Evolutionary conservation across 2,888 invertebrate species (phyloP), one percentile per base, ranked within the genome.

Genomic region (Onchidella celtica): DNA sequence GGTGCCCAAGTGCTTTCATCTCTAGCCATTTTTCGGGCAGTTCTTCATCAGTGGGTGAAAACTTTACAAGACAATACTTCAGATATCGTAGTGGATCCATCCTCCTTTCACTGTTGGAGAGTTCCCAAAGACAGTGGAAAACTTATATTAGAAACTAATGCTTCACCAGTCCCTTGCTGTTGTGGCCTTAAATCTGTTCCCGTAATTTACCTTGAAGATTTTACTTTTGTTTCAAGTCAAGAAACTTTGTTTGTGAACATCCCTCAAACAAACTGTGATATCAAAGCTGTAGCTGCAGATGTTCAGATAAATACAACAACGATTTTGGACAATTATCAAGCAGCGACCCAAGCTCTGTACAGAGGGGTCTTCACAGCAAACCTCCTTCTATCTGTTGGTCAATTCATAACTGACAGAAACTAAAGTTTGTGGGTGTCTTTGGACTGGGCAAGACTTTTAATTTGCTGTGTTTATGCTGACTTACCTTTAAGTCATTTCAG

Each of bases 31-130:
- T 75, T 81, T 65, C 40, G 68, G 0, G 36, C 75, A 4, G 34
- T 63, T 40, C 69, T 81, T 40, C 75, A 81, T 32, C n/a, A 27
- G n/a, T 81, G 81, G 81, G 68, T 59, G 34, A 68, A 21, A 57
- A 34, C 73, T 11, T 32, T 75, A 3, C 29, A 27, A 4, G 21
- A 47, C 17, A 34, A 59, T 11, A 40, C 75, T 40, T 36, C 47
- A 34, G 14, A 59, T 59, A 36, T 75, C 3, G 24, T 69, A 1
- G 81, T 81, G 24, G 81, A 81, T 40, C 65, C 55, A 3, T n/a
- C 69, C 27, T 69, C 75, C 3, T 36, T 38, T 47, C 81, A 81
- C 34, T 74, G 75, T 27, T 81, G 81, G 81, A 81, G 61, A 61
- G 55, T 69, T 73, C 66, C 55, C 27, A 79, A 72, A 47, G 72